These are phyloP conservation scores for Crossocerus cetratus DNA, from an alignment of 2,888 invertebrate genomes.

Conservation along the genomic window DNA sequence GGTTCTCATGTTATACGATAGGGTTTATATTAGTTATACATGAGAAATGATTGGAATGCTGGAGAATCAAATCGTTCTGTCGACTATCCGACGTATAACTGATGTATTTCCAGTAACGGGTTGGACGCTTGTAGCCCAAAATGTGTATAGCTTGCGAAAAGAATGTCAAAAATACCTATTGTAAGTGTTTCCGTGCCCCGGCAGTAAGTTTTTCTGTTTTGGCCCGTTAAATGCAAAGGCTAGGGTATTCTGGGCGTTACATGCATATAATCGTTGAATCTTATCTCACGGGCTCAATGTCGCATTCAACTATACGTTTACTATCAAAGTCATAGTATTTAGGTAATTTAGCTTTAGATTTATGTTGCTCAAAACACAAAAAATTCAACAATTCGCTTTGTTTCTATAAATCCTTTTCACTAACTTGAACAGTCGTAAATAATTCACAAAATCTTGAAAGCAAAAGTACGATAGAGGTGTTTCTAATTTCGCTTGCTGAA, in stretches of 20 bases:
- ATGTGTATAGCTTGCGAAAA: constrained; percentile 6
- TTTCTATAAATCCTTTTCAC: constrained; percentile 11
- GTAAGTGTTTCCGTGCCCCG: no score
- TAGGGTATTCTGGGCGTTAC: constrained; percentile 21
- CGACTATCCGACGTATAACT: constrained; percentile 21
- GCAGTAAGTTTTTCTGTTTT: constrained; percentile 1
- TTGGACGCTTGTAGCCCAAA: constrained; percentile 18
- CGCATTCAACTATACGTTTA: constrained; percentile 19
- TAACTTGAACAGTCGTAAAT: constrained; percentile 1
- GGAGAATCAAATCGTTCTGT: constrained; percentile 24
- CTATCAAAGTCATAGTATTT: constrained; percentile 50
- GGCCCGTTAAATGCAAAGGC: constrained; percentile 4
- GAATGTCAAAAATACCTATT: neutral
- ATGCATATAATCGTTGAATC: constrained; percentile 16
- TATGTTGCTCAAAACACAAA: constrained; percentile 45
- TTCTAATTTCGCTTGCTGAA: constrained; percentile 1
- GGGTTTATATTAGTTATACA: no score
- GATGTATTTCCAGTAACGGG: constrained; percentile 33
- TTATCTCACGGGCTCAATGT: constrained; percentile 16
- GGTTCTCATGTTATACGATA: no score
- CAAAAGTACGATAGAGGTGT: constrained; percentile 1
- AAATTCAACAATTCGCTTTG: constrained; percentile 17
- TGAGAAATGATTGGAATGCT: neutral
- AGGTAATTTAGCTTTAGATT: constrained; percentile 48
- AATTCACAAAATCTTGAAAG: constrained; percentile 12